Conservation (phyloP, 1,140 invertebrate species). For the Mesaphorura yosii region DNA sequence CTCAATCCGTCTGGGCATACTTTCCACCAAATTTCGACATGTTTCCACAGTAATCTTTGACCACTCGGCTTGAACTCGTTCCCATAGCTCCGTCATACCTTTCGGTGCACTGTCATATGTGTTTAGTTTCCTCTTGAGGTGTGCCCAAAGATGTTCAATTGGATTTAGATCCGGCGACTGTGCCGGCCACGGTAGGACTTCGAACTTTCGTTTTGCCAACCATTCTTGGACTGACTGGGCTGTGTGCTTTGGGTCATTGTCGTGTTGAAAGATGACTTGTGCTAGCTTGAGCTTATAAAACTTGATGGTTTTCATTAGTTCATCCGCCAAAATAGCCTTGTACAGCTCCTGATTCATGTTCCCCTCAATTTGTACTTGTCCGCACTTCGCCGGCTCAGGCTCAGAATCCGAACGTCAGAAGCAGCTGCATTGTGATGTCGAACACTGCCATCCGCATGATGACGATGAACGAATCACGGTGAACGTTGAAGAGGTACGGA, state of each 20-base stretch:
- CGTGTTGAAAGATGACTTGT: constrained; percentile 31
- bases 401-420: too few species aligned
- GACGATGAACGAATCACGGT: too few species aligned
- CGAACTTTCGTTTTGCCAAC: constrained; percentile 27
- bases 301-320: not conserved
- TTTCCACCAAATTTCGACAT: constrained; percentile 26
- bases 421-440: too few species aligned
- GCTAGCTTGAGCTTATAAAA: not conserved
- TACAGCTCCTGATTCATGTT: not conserved
- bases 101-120: constrained; percentile 3
- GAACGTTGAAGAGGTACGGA: too few species aligned
- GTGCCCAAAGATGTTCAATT: constrained; percentile 34
- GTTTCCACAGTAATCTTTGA: constrained; percentile 19
- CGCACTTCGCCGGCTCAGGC: too few species aligned
- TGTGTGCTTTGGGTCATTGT: constrained; percentile 36
- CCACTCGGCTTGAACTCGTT: constrained; percentile 19
- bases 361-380: not conserved
- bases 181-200: constrained; percentile 31
- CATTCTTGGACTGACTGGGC: constrained; percentile 26
- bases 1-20: constrained; percentile 26
- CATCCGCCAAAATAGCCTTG: not conserved
- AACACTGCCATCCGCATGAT: too few species aligned
- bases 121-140: constrained; percentile 27
- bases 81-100: constrained; percentile 17
- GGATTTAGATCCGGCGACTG: constrained; percentile 36